Evolutionary conservation across 2,797 vertebrate species (phyloP).

Genomic region (Sarcoramphus papa): DNA sequence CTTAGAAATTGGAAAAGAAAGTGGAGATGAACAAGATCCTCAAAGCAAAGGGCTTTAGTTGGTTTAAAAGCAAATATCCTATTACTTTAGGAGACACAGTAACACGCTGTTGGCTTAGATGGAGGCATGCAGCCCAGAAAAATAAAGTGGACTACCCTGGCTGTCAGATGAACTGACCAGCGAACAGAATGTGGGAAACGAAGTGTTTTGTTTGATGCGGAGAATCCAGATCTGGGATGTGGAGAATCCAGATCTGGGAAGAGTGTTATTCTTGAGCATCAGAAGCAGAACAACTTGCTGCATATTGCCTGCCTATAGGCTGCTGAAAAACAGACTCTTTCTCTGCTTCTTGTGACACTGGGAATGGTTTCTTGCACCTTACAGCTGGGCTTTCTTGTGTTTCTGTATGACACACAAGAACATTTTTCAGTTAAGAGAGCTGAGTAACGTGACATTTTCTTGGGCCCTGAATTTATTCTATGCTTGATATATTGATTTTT

Average conservation of each 20-base stretch:
- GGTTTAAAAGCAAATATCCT: background rate
- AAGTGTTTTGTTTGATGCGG: background rate
- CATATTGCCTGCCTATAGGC: background rate
- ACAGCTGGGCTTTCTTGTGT: background rate
- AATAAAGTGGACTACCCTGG: background rate
- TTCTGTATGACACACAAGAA: background rate
- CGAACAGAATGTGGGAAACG: background rate
- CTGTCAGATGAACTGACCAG: background rate
- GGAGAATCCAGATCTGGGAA: background rate
- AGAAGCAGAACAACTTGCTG: background rate
- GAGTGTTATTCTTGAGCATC: background rate
- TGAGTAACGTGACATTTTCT: background rate
- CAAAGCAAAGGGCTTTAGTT: background rate
- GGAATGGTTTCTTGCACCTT: background rate
- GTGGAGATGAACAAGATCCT: background rate
- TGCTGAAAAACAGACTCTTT: background rate
- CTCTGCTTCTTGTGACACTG: background rate
- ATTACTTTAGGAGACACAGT: background rate
- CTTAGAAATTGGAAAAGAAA: background rate
- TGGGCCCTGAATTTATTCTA: background rate
- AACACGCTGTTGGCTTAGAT: background rate
- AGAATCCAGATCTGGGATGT: background rate
- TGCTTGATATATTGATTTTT: background rate
- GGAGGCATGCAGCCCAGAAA: background rate
- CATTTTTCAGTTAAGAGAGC: background rate